Evolutionary conservation across 2,113 vertebrate genomes (phyloP).

Genomic region (Eupsittula cactorum): DNA sequence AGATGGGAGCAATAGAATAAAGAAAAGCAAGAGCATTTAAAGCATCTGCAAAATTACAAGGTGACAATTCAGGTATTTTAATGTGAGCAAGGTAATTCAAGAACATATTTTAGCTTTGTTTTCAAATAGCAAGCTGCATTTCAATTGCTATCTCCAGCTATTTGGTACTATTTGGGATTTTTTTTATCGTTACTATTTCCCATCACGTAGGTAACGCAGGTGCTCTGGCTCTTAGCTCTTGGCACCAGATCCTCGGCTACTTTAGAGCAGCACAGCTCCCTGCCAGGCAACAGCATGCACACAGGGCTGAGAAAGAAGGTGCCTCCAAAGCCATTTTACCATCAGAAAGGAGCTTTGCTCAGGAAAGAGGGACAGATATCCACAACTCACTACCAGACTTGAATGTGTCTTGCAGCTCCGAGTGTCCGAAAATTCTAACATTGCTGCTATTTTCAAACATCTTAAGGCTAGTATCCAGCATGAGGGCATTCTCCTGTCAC

Average conservation of each 20-base stretch:
- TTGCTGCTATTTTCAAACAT: not conserved
- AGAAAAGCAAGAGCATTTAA: not conserved
- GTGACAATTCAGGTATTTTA: not conserved
- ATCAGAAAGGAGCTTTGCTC: not conserved
- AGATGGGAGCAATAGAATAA: not conserved
- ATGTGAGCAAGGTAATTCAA: not conserved
- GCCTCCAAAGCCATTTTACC: not conserved
- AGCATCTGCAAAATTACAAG: not conserved
- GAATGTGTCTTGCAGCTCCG: fast-evolving
- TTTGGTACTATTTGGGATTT: not conserved
- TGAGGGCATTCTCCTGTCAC: fast-evolving
- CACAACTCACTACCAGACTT: not conserved
- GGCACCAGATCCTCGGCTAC: not conserved
- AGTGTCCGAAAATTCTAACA: fast-evolving
- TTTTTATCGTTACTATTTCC: not conserved
- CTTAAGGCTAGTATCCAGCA: not conserved
- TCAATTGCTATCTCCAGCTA: not conserved
- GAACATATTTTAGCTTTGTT: not conserved
- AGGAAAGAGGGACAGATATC: not conserved
- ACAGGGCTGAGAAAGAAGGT: not conserved
- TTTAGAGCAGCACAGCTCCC: not conserved
- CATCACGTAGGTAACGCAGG: not conserved
- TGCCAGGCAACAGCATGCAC: not conserved
- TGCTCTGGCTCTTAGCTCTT: not conserved
- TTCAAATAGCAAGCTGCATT: not conserved